Evolutionary conservation across 2,797 vertebrate genomes (phyloP), one percentile per base, ranked within the genome.

Genomic region (Falco biarmicus): DNA sequence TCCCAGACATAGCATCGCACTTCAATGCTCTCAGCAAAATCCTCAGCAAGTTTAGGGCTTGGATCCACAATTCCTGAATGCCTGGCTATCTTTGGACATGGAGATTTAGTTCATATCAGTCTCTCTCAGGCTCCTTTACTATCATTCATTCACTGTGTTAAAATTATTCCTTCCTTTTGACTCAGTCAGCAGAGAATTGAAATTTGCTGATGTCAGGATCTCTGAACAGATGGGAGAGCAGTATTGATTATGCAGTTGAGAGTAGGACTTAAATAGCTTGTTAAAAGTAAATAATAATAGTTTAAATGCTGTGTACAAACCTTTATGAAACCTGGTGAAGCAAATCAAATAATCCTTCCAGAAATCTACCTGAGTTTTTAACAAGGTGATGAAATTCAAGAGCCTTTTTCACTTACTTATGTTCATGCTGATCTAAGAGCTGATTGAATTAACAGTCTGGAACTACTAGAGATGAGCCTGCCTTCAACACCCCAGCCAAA

Each of bases 241-340:
- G 32, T 96, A 96, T 95, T 95, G 96, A 97, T 96, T 90, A 94
- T 86, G 78, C 93, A 95, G 84, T 69, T 68, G 78, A 95, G 78
- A 90, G 84, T 5, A 87, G 57, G 71, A 68, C 84, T 75, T 89
- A 95, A 95, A 95, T 90, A 95, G 92, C 93, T 95, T 95, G 93
- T 95, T 96, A 93, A 80, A 89, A 96, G 93, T 96, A 96, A 97
- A 96, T 96, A 95, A 96, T 91, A 96, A 92, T 93, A 53, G 81
- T 80, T 95, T 93, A 96, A 96, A 89, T 74, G 81, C 81, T 84
- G 18, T 93, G 94, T 92, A 92, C 90, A 96, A 97, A 96, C 84
- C 96, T 90, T 87, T 95, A 75, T 80, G 81, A 96, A 93, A 85
- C 56, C 68, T 45, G 87, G 78, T 71, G 93, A 90, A 96, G 92